Conservation (phyloP, 2,113 vertebrate species). For the Neodon shergylaensis region DNA sequence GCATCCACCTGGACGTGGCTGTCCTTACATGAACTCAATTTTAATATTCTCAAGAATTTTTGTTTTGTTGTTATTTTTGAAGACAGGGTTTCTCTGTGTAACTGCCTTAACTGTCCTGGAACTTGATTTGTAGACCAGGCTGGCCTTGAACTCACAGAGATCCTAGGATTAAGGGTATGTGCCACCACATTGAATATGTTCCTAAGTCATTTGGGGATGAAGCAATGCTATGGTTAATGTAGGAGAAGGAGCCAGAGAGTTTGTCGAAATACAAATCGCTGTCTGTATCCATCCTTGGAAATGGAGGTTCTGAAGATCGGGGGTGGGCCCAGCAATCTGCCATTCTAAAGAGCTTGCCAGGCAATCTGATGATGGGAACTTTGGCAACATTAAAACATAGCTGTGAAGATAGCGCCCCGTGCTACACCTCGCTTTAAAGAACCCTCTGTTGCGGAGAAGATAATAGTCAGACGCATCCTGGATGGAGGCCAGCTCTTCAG, state of each 20-base stretch:
- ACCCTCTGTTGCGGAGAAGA: not conserved
- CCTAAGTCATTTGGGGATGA: not conserved
- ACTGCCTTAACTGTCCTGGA: not conserved
- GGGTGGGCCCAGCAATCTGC: not conserved
- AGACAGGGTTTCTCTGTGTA: not conserved
- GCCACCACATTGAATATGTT: not conserved
- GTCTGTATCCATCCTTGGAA: not conserved
- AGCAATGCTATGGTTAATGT: not conserved
- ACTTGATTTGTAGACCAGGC: not conserved
- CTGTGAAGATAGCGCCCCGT: not conserved
- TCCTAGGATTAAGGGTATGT: not conserved
- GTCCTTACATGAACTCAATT: not conserved
- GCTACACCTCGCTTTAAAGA: not conserved
- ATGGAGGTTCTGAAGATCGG: constrained; percentile 14
- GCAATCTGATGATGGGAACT: not conserved
- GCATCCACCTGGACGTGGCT: not conserved
- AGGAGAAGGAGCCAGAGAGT: constrained; percentile 1
- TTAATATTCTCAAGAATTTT: constrained; percentile 1
- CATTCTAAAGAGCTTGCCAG: not conserved
- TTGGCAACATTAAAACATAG: not conserved
- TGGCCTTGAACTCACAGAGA: not conserved
- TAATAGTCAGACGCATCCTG: not conserved
- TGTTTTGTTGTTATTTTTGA: not conserved
- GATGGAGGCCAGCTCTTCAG: not conserved
- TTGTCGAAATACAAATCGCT: not conserved